Percentiles rank a stretch among this genome's conserved stretches.
Evolutionary conservation across 2,888 invertebrate genomes (phyloP).

Genomic region (Andrena trimmerana): DNA sequence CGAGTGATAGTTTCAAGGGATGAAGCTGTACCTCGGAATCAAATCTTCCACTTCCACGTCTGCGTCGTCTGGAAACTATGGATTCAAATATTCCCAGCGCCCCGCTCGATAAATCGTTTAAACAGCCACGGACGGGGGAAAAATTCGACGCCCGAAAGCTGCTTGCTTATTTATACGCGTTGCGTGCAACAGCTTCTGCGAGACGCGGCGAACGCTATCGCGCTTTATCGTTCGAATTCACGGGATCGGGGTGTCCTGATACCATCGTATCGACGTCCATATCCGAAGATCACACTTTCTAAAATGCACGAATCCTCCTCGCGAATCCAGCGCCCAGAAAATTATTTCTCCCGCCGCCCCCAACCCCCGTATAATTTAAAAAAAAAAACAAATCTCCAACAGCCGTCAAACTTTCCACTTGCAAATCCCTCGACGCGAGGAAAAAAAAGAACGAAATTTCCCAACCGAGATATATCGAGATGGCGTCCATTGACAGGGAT

Average conservation of each 20-base stretch:
- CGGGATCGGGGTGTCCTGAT: slow-evolving; percentile 61
- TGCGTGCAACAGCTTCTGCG: slow-evolving; percentile 62
- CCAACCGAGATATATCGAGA: neutral
- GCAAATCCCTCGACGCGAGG: neutral
- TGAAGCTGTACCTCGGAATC: neutral
- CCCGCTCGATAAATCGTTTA: slow-evolving; percentile 15
- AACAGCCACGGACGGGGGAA: slow-evolving; percentile 3
- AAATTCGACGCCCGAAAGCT: slow-evolving; percentile 9
- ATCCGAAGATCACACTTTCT: slow-evolving; percentile 24
- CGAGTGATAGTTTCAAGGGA: neutral
- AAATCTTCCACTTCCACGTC: neutral
- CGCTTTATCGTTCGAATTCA: slow-evolving; percentile 67
- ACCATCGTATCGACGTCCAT: slow-evolving; percentile 57
- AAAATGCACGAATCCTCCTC: too few species aligned
- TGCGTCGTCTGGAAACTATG: neutral
- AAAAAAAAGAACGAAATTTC: slow-evolving; percentile 10
- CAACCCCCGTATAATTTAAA: too few species aligned
- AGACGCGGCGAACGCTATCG: slow-evolving; percentile 43
- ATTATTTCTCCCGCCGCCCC: too few species aligned
- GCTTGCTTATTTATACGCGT: slow-evolving; percentile 61
- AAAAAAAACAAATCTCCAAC: too few species aligned
- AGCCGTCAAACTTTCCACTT: too few species aligned
- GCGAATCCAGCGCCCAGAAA: too few species aligned
- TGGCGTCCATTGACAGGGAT: slow-evolving; percentile 30
- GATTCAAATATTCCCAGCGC: neutral